Base-by-base conservation (phyloP, 2,888 invertebrate species). In the Gandaritis pyraliata region DNA sequence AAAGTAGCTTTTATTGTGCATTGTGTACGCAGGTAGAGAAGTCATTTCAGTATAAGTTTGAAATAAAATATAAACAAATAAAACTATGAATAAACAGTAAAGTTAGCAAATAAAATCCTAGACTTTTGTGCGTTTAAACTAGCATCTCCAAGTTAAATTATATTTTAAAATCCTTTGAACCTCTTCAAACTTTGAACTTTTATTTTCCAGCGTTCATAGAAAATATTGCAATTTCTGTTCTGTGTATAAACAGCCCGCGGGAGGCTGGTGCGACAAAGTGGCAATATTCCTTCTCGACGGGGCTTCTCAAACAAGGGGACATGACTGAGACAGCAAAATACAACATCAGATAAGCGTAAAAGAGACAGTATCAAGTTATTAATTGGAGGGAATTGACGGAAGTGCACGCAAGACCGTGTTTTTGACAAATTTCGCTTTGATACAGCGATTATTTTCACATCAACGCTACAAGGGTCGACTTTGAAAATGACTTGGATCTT, bases 381-480 rank as follows among this genome's bases (percentile, higher is more conserved):
- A 92, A 92, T 92, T 91, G 90, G 88, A 87, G 81, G 78, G 89
- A 90, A 92, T 92, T 91, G 92, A 90, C 89, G 88, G 87, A 88
- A 88, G 87, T 88, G 87, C 87, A 87, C 82, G 81, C 79, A 75
- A 81, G 83, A 83, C 82, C 86, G 85, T 91, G 91, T 90, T 91
- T 92, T 91, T 91, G 91, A 92, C 92, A 92, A 92, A 91, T 91
- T 91, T 86, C 80, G 82, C 90, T 91, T 92, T 91, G 90, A 92
- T 91, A 90, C 88, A 83, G 78, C 87, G 89, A 91, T 92, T 92
- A 90, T 86, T 89, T 89, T 86, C 89, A 87, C 87, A 87, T 88
- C 88, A 78, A 86, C 86, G 86, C 85, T 85, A 85, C 58, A 47
- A 77, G 87, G 86, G 86, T 82, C 83, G 83, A 61, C 72, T 77